phyloP scores from a whole-genome alignment of 1,140 invertebrate species.

The Papilio dardanus region DNA sequence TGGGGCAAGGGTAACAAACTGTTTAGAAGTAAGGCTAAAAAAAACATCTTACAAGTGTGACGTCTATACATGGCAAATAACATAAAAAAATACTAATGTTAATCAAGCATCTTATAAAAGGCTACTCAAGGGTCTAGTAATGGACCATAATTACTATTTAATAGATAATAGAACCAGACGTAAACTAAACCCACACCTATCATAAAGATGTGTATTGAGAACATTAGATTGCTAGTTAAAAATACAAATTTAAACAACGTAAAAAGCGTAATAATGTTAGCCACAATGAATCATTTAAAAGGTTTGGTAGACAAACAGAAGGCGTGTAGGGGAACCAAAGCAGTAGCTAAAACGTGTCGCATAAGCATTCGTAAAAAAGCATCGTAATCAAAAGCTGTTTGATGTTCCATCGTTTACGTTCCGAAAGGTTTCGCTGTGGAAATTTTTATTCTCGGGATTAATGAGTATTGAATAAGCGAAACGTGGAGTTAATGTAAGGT shows the following conservation, averaged over 20 bases:
- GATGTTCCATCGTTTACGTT: conserved; percentile 47
- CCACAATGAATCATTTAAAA: conserved; percentile 4
- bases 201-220: too few species aligned
- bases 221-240: not conserved
- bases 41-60: conserved; percentile 41
- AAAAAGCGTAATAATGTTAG: not conserved
- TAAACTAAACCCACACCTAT: too few species aligned
- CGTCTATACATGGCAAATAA: conserved; percentile 39
- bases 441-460: conserved; percentile 1
- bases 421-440: conserved; percentile 34
- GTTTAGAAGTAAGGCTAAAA: conserved; percentile 36
- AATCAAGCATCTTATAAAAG: conserved; percentile 39
- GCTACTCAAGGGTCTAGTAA: not conserved
- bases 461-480: conserved; percentile 8
- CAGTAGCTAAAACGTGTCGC: conserved; percentile 23
- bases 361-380: conserved; percentile 2
- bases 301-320: not conserved
- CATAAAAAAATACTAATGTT: conserved; percentile 42
- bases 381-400: conserved; percentile 43
- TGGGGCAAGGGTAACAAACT: conserved; percentile 41
- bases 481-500: conserved; percentile 6
- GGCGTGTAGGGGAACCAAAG: not conserved
- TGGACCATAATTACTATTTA: not conserved
- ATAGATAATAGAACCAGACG: not conserved
- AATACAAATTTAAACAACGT: too few species aligned